Conservation (phyloP, 2,888 invertebrate species). For the Luperina testacea region DNA sequence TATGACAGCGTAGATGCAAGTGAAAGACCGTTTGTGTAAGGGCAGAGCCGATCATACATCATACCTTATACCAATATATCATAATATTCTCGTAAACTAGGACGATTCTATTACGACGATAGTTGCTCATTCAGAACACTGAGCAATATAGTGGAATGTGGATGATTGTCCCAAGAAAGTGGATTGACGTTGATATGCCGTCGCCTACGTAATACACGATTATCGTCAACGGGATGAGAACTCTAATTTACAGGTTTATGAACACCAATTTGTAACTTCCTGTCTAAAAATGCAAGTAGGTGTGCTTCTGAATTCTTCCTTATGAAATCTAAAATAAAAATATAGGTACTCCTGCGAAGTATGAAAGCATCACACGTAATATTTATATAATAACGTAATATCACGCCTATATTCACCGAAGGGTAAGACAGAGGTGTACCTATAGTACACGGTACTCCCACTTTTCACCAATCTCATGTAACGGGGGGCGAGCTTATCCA, state of each 20-base stretch:
- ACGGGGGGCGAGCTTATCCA: neutral
- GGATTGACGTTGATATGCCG: constrained; percentile 61
- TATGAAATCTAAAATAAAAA: constrained; percentile 16
- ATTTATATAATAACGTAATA: no score
- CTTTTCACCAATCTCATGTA: neutral
- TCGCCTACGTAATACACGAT: constrained; percentile 65
- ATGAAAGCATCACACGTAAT: neutral
- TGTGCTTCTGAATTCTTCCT: constrained; percentile 34
- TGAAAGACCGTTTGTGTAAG: constrained; percentile 58
- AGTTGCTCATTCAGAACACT: constrained; percentile 43
- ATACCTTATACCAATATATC: constrained; percentile 45
- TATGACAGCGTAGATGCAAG: constrained; percentile 44
- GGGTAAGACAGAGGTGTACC: neutral
- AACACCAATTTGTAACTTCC: constrained; percentile 68
- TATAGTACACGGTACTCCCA: neutral
- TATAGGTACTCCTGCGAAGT: neutral
- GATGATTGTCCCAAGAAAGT: constrained; percentile 61
- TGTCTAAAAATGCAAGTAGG: constrained; percentile 65
- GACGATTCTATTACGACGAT: constrained; percentile 54
- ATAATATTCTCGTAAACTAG: constrained; percentile 51
- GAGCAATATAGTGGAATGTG: constrained; percentile 57
- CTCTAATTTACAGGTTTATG: constrained; percentile 65
- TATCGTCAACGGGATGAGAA: constrained; percentile 59
- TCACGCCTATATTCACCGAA: neutral
- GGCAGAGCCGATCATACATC: constrained; percentile 31